Evolutionary conservation across 2,113 vertebrate species (phyloP), one percentile per base, ranked within the genome.

Genomic region (Taurulus bubalis): DNA sequence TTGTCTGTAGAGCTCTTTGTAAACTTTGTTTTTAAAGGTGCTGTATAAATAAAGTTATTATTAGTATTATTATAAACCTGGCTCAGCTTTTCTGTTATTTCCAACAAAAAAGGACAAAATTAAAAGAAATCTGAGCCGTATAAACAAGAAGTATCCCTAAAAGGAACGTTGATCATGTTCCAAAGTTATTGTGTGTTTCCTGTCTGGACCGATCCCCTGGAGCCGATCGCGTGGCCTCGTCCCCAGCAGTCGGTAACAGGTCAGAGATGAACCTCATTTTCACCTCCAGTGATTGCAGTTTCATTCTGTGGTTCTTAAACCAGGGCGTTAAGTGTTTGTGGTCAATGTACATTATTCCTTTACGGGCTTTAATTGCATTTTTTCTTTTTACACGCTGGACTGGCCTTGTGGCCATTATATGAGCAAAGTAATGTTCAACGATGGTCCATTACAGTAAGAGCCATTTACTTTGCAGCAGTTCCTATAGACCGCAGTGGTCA

Each of bases 381-480:
- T 49, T 65, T 55, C 51, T n/a, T 55, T 66, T 70, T 55, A 78
- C 69, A 73, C 78, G 63, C 70, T 18, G 45, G 56, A 74, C 75
- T 64, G 73, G 70, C 85, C 84, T 91, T 90, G 87, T 74, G 87
- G 87, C 84, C 77, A 86, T 88, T 87, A 67, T 77, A 87, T 36
- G 77, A 76, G 70, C 64, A 79, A 84, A 86, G 87, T 89, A 84
- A 85, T 77, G 56, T 70, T 84, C 32, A 80, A 2, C 73, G 69
- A 85, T 60, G 64, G 72, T 82, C 87, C 80, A 91, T 91, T 89
- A 90, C 71, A 81, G 53, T 88, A 89, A 90, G 55, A 88, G 85
- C 71, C 85, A 85, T 84, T 90, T 85, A 85, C 78, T 92, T 85
- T 84, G 82, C 69, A 59, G 60, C 59, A 9, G 77, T 59, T 89